Conservation (phyloP, 2,113 vertebrate genomes). For the Hyaena hyaena region DNA sequence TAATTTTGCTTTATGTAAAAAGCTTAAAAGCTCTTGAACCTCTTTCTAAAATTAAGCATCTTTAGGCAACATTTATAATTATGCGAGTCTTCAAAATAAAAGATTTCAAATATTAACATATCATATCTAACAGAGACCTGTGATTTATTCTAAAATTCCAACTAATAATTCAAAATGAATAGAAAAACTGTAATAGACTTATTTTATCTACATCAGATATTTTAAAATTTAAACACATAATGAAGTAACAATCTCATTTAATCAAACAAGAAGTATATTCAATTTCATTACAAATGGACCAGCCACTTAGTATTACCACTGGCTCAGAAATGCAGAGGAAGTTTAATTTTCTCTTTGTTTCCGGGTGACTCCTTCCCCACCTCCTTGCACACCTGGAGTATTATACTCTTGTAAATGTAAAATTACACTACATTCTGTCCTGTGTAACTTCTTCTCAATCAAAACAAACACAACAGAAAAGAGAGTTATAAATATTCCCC, state of each 20-base stretch:
- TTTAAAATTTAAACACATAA: constrained; percentile 1
- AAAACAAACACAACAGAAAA: constrained; percentile 44
- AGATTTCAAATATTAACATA: background rate
- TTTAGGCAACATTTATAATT: background rate
- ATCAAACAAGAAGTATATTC: background rate
- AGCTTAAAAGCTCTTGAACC: background rate
- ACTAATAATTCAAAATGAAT: background rate
- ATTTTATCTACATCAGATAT: background rate
- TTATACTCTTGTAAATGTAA: constrained; percentile 46
- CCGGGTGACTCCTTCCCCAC: background rate
- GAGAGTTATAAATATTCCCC: constrained; percentile 58
- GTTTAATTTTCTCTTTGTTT: constrained; percentile 36
- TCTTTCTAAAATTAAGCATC: background rate
- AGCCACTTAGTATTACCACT: background rate
- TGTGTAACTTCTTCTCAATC: constrained; percentile 45
- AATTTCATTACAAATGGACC: background rate
- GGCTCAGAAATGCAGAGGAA: background rate
- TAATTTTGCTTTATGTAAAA: background rate
- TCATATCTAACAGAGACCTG: background rate
- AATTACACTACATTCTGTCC: constrained; percentile 45
- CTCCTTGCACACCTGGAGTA: constrained; percentile 61
- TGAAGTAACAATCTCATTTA: background rate
- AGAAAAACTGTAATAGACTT: background rate
- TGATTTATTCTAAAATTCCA: constrained; percentile 3
- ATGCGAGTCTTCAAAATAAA: background rate